These are phyloP conservation scores for Hormiphora californensis DNA, from an alignment of 37 sponge, comb jelly and placozoan genomes.

Conservation along the genomic window DNA sequence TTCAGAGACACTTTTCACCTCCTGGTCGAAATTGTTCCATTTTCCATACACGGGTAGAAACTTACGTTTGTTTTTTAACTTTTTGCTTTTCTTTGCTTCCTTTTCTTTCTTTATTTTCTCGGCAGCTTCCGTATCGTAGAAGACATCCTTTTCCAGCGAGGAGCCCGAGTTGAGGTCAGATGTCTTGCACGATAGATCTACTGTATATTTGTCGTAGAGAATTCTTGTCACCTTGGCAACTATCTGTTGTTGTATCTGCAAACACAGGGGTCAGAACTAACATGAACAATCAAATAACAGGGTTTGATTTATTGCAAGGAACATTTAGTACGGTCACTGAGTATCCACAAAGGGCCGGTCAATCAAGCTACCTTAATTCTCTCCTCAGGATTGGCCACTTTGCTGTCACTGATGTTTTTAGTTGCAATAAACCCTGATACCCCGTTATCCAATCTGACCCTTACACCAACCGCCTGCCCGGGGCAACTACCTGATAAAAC, in stretches of 20 bases:
- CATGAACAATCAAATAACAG: neutral
- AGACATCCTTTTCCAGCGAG: conserved; percentile 73
- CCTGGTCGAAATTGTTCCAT: neutral
- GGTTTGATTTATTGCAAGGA: neutral
- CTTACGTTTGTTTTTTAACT: conserved; percentile 57
- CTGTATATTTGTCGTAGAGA: conserved; percentile 76
- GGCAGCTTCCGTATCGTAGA: conserved; percentile 71
- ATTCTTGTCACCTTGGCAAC: conserved; percentile 50
- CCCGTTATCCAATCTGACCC: conserved; percentile 81
- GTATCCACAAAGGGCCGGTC: neutral
- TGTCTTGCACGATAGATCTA: conserved; percentile 81
- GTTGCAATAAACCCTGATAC: conserved; percentile 84
- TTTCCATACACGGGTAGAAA: neutral
- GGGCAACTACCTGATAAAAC: conserved; percentile 82
- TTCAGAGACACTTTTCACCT: neutral
- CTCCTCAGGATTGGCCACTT: conserved; percentile 72
- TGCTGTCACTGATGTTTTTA: conserved; percentile 86
- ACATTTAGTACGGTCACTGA: neutral
- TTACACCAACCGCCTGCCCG: conserved; percentile 84
- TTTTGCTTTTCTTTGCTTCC: conserved; percentile 59
- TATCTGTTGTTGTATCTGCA: conserved; percentile 80
- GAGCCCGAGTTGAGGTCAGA: conserved; percentile 69
- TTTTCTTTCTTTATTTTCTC: conserved; percentile 66
- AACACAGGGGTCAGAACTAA: neutral
- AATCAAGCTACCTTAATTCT: conserved; percentile 66